Evolutionary conservation across 2,113 vertebrate species (phyloP).

Genomic region (Echinops telfairi): DNA sequence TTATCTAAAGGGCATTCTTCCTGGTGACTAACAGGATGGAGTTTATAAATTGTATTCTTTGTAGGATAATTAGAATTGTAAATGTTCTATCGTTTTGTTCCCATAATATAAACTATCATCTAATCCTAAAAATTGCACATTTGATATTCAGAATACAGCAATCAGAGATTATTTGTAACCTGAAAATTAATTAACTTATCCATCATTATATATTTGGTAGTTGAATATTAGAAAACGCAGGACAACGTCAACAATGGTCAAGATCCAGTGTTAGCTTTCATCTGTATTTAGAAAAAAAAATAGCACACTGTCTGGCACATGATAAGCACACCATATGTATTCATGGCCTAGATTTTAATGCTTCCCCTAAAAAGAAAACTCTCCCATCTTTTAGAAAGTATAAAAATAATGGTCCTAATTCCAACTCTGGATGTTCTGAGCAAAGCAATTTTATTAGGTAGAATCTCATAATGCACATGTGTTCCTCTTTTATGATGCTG

Average conservation of each 20-base stretch:
- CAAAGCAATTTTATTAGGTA: no score
- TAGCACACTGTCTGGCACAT: neutral
- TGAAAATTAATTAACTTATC: conserved; percentile 16
- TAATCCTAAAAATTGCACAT: conserved; percentile 22
- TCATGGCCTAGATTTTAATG: neutral
- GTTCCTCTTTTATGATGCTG: no score
- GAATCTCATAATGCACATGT: no score
- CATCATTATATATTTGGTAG: neutral
- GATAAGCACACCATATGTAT: neutral
- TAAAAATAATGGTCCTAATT: conserved; percentile 19
- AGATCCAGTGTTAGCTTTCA: neutral
- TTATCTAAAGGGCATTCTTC: neutral
- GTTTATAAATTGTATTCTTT: conserved; percentile 12
- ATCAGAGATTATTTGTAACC: neutral
- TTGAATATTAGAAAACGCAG: neutral
- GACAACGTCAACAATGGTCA: neutral
- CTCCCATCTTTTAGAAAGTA: neutral
- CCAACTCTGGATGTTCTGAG: conserved; percentile 4
- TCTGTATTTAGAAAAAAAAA: conserved; percentile 14
- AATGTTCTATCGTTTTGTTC: neutral
- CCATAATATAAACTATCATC: neutral
- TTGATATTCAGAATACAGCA: conserved; percentile 12
- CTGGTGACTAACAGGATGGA: neutral
- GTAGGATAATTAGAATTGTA: neutral
- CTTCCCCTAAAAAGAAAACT: neutral